A percentile compares a stretch with the other conserved stretches of the same genome.
phyloP scores from a whole-genome alignment of 2,888 invertebrate species.

The Diplolepis rosae region DNA sequence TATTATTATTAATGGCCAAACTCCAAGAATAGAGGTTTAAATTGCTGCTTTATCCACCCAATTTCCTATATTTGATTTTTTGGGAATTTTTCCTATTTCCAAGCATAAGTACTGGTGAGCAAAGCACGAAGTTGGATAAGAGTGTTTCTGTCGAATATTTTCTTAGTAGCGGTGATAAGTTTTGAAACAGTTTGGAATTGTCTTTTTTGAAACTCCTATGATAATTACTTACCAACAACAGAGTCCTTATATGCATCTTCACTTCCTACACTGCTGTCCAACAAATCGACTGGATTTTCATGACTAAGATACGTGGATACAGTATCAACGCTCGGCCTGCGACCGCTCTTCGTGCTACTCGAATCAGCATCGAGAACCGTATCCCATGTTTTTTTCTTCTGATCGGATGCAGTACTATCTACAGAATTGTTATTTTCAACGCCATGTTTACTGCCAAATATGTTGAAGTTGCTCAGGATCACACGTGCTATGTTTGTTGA shows the following conservation, averaged over 20 bases:
- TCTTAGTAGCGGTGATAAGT: too few relatives aligned
- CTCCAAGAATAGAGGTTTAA: too few relatives aligned
- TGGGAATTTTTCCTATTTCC: too few relatives aligned
- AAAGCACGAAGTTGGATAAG: too few relatives aligned
- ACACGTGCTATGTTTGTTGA: conserved; percentile 83
- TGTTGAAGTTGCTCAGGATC: conserved; percentile 87
- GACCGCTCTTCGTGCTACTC: conserved; percentile 84
- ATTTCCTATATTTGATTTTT: too few relatives aligned
- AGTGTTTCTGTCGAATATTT: too few relatives aligned
- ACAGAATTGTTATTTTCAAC: conserved; percentile 60
- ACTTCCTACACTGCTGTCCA: conserved; percentile 83
- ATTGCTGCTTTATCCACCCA: too few relatives aligned
- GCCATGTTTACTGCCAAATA: conserved; percentile 79
- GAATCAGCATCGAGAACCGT: conserved; percentile 79
- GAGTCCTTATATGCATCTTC: conserved; percentile 81
- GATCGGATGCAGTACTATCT: conserved; percentile 58
- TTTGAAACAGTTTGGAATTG: too few relatives aligned
- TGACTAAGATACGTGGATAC: conserved; percentile 92
- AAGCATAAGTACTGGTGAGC: too few relatives aligned
- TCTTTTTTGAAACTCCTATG: too few relatives aligned
- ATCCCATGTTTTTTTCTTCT: conserved; percentile 68
- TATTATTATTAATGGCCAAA: too few relatives aligned
- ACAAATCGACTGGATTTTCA: conserved; percentile 83
- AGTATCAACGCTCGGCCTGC: conserved; percentile 90
- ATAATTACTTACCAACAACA: conserved; percentile 73